Base-by-base conservation (phyloP, 2,113 vertebrate genomes). In the Chloroceryle aenea region DNA sequence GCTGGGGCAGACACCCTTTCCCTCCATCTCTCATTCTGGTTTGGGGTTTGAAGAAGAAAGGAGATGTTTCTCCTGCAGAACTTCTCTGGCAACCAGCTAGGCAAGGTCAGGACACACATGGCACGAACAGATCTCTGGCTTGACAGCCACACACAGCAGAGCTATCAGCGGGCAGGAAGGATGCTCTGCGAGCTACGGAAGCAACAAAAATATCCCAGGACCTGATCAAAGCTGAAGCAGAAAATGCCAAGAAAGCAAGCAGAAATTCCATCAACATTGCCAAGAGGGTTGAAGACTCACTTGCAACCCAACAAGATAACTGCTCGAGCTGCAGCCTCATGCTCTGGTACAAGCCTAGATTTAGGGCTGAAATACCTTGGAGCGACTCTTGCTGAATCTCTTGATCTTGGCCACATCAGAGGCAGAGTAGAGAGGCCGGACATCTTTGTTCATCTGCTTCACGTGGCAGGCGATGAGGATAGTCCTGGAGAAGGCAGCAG, bases 341-440 rank as follows among this genome's bases (percentile, higher is more conserved):
- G 6, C 29, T 29, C 14, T 2, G 25, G 15, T 4, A 91, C 11
- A 45, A 61, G 40, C 13, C 48, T 10, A 36, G 50, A 83, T 4
- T 0, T 6, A 56, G 25, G 5, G 15, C 15, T 45, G 10, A 7
- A 85, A 87, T 92, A 99, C 99, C 97, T 98, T 98, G 77, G 99
- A 98, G 22, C 97, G 99, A 14, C 88, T 98, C 96, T 97, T 98
- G 95, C 99, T 99, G 98, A 99, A 99, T 85, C 97, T 99, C 96
- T 99, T 98, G 97, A 99, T 99, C 97, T 99, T 99, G 95, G 98
- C 98, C 83, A 99, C 98, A 1, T 99, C 99, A 6, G 98, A 97
- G 0, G 98, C 99, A 1, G 99, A 99, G 95, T 99, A 99, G 19
- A 94, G 91, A 9, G 98, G 98, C 1, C 98, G 98, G 59, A 98